These are phyloP conservation scores for Acleris sparsana DNA, from an alignment of 2,888 invertebrate genomes.

Conservation along the genomic window DNA sequence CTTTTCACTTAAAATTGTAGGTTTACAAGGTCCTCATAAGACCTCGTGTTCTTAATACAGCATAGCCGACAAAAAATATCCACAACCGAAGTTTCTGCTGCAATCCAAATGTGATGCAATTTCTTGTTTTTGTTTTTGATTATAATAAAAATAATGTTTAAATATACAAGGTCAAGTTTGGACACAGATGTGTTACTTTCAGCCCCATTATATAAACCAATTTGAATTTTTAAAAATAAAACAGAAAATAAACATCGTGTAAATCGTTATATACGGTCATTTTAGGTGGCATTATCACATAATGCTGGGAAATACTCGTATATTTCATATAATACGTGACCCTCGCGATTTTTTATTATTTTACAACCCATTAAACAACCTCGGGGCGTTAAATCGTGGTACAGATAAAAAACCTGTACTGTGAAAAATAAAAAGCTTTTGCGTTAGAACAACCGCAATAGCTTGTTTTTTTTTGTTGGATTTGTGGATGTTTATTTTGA, in stretches of 20 bases:
- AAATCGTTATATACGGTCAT: conserved; percentile 9
- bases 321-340: conserved; percentile 18
- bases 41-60: too few species aligned
- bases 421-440: neutral
- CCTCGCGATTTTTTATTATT: conserved; percentile 21
- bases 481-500: neutral
- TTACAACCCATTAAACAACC: conserved; percentile 22
- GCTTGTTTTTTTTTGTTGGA: neutral
- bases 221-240: neutral
- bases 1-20: too few species aligned
- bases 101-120: too few species aligned
- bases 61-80: too few species aligned
- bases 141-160: too few species aligned
- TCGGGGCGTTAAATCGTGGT: conserved; percentile 17
- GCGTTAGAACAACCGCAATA: neutral
- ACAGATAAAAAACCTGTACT: conserved; percentile 13
- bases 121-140: too few species aligned
- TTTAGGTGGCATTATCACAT: conserved; percentile 15
- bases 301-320: conserved; percentile 1
- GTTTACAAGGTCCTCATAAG: too few species aligned
- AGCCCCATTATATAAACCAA: neutral
- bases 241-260: conserved; percentile 2
- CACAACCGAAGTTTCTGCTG: too few species aligned
- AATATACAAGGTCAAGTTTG: too few species aligned
- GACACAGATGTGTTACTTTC: neutral